These are phyloP conservation scores for Dendroctonus ponderosae DNA, from an alignment of 1,140 invertebrate species.

Conservation along the genomic window DNA sequence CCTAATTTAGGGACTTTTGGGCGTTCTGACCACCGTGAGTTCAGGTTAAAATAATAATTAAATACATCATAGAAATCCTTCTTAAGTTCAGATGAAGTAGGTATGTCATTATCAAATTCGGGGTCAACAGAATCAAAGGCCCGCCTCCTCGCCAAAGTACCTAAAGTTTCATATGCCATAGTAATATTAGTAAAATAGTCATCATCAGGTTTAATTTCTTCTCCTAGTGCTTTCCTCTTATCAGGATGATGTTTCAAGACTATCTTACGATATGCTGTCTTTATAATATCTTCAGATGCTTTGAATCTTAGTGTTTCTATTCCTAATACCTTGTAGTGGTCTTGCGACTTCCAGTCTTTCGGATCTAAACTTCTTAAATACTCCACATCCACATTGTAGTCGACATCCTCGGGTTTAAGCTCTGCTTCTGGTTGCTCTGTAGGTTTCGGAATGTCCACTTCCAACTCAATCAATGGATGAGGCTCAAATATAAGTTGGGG, in stretches of 20 bases:
- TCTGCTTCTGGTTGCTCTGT: slow-evolving; percentile 48
- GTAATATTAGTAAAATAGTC: slow-evolving; percentile 99
- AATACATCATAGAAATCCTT: slow-evolving; percentile 82
- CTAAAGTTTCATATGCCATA: slow-evolving; percentile 92
- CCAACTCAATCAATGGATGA: slow-evolving; percentile 41
- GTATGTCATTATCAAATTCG: slow-evolving; percentile 86
- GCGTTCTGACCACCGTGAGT: slow-evolving; percentile 90
- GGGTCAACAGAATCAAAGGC: slow-evolving; percentile 97
- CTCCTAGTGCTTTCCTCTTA: slow-evolving; percentile 86
- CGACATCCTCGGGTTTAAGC: slow-evolving; percentile 59
- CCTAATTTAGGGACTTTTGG: slow-evolving; percentile 84
- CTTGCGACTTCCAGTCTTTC: slow-evolving; percentile 97
- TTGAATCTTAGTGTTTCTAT: slow-evolving; percentile 71
- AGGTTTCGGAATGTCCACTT: slow-evolving; percentile 39
- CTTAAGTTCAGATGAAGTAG: slow-evolving; percentile 72
- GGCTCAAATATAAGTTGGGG: slow-evolving; percentile 40
- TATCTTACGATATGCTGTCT: slow-evolving; percentile 87
- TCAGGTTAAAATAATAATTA: slow-evolving; percentile 78
- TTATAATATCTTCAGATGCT: slow-evolving; percentile 89
- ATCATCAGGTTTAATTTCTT: slow-evolving; percentile 79
- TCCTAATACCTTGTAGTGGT: slow-evolving; percentile 93
- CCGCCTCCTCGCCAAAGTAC: slow-evolving; percentile 75
- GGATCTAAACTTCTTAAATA: slow-evolving; percentile 89
- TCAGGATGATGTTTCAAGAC: slow-evolving; percentile 97
- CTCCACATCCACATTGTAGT: slow-evolving; percentile 77